Evolutionary conservation across 2,797 vertebrate species (phyloP).

Genomic region (Anguilla marmorata): DNA sequence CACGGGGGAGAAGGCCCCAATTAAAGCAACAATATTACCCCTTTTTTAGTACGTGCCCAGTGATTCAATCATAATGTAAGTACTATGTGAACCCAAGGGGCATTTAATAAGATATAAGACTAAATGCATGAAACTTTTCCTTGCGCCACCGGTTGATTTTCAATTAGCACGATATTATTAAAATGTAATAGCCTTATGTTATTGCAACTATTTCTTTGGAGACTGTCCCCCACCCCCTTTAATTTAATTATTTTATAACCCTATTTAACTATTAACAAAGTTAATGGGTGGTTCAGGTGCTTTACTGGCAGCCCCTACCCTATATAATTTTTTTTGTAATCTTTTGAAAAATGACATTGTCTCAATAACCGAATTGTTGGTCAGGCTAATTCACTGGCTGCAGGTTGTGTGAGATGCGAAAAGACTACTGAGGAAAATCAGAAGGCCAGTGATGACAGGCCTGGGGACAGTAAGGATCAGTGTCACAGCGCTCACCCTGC

Average conservation of each 20-base stretch:
- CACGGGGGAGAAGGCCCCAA: conserved; percentile 30
- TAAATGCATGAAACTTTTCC: conserved; percentile 28
- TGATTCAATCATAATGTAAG: conserved; percentile 31
- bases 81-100: conserved; percentile 23
- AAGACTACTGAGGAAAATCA: background rate
- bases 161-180: conserved; percentile 26
- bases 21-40: conserved; percentile 19
- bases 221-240: conserved; percentile 12
- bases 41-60: conserved; percentile 24
- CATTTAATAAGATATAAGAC: conserved; percentile 23
- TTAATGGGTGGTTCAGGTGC: conserved; percentile 13
- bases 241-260: conserved; percentile 23
- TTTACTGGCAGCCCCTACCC: background rate
- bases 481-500: background rate
- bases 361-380: background rate
- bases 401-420: background rate
- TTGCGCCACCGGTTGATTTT: conserved; percentile 19
- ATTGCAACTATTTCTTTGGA: conserved; percentile 23
- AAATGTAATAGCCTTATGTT: conserved; percentile 26
- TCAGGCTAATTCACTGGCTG: background rate
- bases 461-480: background rate
- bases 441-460: background rate
- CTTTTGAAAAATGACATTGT: background rate
- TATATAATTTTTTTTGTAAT: background rate
- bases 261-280: conserved; percentile 19